A percentile compares a stretch with the other conserved stretches of the same genome.
Conservation (phyloP, 2,888 invertebrate genomes). For the Trachelus tabidus region DNA sequence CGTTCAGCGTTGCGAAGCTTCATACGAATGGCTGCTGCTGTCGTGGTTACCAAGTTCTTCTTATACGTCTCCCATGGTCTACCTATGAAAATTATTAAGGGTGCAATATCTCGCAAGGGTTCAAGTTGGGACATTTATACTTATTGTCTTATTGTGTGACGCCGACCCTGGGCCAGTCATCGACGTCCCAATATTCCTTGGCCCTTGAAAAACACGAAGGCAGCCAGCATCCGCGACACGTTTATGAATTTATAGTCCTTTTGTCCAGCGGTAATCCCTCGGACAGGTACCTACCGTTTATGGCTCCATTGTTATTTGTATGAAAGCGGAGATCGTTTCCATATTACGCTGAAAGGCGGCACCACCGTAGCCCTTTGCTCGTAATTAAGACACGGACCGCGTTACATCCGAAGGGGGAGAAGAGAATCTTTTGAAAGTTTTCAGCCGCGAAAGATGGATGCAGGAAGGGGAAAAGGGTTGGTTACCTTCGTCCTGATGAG, state of each 20-base stretch:
- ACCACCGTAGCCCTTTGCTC: constrained; percentile 34
- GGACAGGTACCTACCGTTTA: constrained; percentile 49
- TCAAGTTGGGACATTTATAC: neutral
- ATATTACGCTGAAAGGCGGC: constrained; percentile 35
- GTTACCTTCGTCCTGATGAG: neutral
- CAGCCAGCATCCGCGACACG: constrained; percentile 37
- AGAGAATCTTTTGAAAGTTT: constrained; percentile 60
- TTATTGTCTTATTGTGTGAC: constrained; percentile 4
- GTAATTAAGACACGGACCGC: constrained; percentile 55
- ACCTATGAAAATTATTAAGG: neutral
- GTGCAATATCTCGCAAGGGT: neutral
- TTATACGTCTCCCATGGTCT: neutral
- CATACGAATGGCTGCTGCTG: neutral
- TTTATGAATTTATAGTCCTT: constrained; percentile 59
- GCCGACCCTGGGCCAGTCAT: neutral
- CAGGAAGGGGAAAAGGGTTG: constrained; percentile 58
- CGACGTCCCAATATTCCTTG: neutral
- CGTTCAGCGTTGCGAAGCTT: constrained; percentile 24
- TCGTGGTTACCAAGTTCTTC: neutral
- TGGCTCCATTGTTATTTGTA: constrained; percentile 42
- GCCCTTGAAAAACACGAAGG: neutral
- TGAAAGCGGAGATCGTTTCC: constrained; percentile 34
- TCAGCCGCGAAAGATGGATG: constrained; percentile 55
- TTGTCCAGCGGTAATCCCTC: constrained; percentile 46
- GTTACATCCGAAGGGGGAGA: constrained; percentile 22